Base-by-base conservation (phyloP, 1,140 invertebrate genomes). In the Parasteatoda tepidariorum region DNA sequence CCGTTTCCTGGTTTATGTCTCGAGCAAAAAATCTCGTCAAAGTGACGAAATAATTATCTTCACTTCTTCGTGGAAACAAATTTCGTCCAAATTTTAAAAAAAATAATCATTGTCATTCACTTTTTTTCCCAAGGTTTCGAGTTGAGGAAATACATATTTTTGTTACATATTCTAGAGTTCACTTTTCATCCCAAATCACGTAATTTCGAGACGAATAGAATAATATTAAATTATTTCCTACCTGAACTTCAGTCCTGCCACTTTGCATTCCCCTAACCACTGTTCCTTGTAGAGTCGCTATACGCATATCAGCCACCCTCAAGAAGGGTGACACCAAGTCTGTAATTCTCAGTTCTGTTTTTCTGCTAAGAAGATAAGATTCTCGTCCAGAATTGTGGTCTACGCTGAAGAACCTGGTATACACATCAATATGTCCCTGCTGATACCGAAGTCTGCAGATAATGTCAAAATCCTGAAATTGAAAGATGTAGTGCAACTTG, bases 201-300 rank as follows among this genome's bases (percentile, higher is more conserved):
- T n/a, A n/a, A n/a, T n/a, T n/a, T n/a, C n/a, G n/a, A n/a, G n/a
- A n/a, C n/a, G n/a, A n/a, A n/a, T n/a, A n/a, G n/a, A n/a, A n/a
- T n/a, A n/a, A n/a, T n/a, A n/a, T 48, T 48, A 48, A 48, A 18
- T 26, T 75, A 38, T 33, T 2, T 84, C 85, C 84, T 87, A 95
- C 94, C 91, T 98, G 97, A 0, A 99, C 93, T 90, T 98, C 96
- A 2, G 97, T 97, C 24, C 95, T 90, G 3, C 97, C 97, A 64
- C 94, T 93, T 5, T 93, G 93, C n/a, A 94, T 91, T 7, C 97
- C 97, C 88, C 96, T 94, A 26, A 98, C 91, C 11, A 96, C 93
- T 26, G 93, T 92, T 1, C 94, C 93, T 81, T 95, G 92, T 1
- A 98, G 90, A 4, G 92, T 92, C 0, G 96, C 96, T 67, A 98